phyloP scores from a whole-genome alignment of 2,113 vertebrate genomes.

The Shinisaurus crocodilurus region DNA sequence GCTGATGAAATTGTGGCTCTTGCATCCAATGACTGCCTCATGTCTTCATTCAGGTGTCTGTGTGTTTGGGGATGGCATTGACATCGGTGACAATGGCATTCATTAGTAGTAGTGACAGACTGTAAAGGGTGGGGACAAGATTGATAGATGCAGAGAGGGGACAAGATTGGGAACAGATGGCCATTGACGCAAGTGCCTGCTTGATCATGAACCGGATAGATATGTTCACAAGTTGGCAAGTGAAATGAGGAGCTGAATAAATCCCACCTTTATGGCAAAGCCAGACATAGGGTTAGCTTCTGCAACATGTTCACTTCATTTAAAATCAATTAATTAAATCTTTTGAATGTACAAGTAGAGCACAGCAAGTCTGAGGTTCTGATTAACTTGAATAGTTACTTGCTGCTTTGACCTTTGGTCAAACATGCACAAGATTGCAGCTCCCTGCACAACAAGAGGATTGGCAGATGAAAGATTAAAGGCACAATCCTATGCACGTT shows the following conservation, averaged over 20 bases:
- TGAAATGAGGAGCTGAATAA: neutral
- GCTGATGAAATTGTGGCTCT: too few species aligned
- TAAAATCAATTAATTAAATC: neutral
- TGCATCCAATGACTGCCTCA: too few species aligned
- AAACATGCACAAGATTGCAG: too few species aligned
- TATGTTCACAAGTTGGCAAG: neutral
- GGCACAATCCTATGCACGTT: too few species aligned
- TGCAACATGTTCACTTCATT: neutral
- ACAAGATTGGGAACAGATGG: too few species aligned
- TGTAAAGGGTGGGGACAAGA: neutral
- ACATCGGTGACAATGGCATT: neutral
- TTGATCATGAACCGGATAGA: neutral
- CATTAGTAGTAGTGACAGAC: neutral
- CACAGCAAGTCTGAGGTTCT: neutral
- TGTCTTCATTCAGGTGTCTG: too few species aligned
- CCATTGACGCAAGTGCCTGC: neutral
- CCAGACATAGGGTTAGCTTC: neutral
- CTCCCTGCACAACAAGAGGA: too few species aligned
- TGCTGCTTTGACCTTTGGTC: too few species aligned
- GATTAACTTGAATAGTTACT: too few species aligned
- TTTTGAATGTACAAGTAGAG: neutral
- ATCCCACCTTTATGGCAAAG: neutral
- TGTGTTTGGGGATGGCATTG: too few species aligned
- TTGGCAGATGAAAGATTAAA: too few species aligned
- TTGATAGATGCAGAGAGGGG: too few species aligned